phyloP scores from a whole-genome alignment of 2,113 vertebrate species.

The Entelurus aequoreus region DNA sequence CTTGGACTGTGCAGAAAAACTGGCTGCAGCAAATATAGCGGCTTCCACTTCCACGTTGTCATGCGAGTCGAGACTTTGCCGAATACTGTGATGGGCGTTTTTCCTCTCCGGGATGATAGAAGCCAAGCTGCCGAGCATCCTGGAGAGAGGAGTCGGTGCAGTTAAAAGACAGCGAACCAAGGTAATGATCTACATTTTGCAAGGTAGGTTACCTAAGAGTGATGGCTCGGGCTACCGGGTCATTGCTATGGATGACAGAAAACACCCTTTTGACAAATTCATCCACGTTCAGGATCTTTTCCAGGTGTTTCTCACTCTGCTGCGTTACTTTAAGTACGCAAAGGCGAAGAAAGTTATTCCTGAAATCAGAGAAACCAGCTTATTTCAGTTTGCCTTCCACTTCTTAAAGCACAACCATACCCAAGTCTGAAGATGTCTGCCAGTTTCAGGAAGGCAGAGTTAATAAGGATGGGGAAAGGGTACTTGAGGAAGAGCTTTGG shows the following conservation, averaged over 20 bases:
- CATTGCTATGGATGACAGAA: slow-evolving; percentile 97
- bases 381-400: not conserved
- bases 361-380: slow-evolving; percentile 47
- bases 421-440: slow-evolving; percentile 96
- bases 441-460: slow-evolving; percentile 93
- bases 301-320: slow-evolving; percentile 96
- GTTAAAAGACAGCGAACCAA: not conserved
- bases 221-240: slow-evolving; percentile 94
- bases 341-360: slow-evolving; percentile 94
- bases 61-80: slow-evolving; percentile 96
- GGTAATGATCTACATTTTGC: not conserved
- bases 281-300: slow-evolving; percentile 98
- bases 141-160: slow-evolving; percentile 36
- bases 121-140: slow-evolving; percentile 95
- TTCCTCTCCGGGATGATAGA: slow-evolving; percentile 97
- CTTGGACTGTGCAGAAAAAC: slow-evolving; percentile 98
- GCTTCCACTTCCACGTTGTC: slow-evolving; percentile 98
- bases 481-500: slow-evolving; percentile 98
- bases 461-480: slow-evolving; percentile 96
- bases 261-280: slow-evolving; percentile 98
- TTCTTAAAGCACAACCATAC: slow-evolving; percentile 62
- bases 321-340: slow-evolving; percentile 98
- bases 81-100: slow-evolving; percentile 96
- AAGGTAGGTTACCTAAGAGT: slow-evolving; percentile 81
- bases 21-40: slow-evolving; percentile 95